Base-by-base conservation (phyloP, 1,140 invertebrate species). In the Venustaconcha ellipsiformis region DNA sequence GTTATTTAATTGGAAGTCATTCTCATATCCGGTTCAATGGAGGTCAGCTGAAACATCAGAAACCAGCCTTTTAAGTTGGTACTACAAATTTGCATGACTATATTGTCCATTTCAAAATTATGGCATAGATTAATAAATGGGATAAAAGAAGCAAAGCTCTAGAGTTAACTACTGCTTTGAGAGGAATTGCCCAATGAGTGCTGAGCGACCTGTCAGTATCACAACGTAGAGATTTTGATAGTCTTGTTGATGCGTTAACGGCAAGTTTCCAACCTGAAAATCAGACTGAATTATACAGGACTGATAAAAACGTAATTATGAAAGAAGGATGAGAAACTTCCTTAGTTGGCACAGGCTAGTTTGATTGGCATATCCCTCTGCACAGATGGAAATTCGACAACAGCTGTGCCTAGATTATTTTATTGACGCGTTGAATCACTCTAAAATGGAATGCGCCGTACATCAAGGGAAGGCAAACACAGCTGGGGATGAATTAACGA, bases 401-500 rank as follows among this genome's bases (percentile, higher is more conserved):
- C 37, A 37, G 37, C 37, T 37, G 6, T 37, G 37, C 37, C 37
- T 37, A 37, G 37, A 37, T 37, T 37, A 37, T 37, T 37, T 1
- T 8, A 37, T 37, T 3, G 37, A 37, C 6, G 1, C 37, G 37
- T 37, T 37, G 8, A 37, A 37, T 37, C 2, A 37, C 37, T 37
- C 37, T 37, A 5, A 37, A 37, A 37, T 37, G 37, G 37, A 37
- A 37, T 4, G 37, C 2, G 37, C 3, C 37, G 8, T 37, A 37
- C 37, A 48, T 48, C 37, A 48, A 11, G 1, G 26, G 26, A 30
- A 30, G 26, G 26, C 26, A 3, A 30, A 48, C 17, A 71, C 78
- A 57, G 30, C 77, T 20, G 68, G 77, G 55, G 15, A 37, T 14
- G 78, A 71, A n/a, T 76, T 80, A 15, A 64, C 68, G n/a, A n/a